phyloP scores from a whole-genome alignment of 2,113 vertebrate species.

The Leptocoma aspasia region DNA sequence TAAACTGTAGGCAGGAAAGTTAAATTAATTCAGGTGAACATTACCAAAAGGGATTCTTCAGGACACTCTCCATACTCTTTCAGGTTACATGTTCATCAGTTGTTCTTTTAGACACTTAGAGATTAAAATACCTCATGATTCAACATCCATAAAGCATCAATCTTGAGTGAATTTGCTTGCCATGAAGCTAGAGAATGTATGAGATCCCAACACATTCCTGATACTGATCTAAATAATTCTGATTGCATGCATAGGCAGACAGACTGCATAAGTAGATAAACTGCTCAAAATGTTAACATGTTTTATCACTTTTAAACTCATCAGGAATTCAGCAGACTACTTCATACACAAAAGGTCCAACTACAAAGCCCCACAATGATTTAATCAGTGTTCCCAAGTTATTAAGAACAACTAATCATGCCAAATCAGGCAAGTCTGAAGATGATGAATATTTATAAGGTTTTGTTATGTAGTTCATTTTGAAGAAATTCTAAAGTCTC shows the following conservation, averaged over 20 bases:
- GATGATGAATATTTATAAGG: constrained; percentile 30
- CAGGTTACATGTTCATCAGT: neutral
- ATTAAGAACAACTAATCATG: constrained; percentile 21
- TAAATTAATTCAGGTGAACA: neutral
- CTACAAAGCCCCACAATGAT: constrained; percentile 13
- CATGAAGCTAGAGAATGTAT: neutral
- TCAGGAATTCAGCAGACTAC: neutral
- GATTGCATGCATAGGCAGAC: neutral
- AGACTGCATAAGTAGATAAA: constrained; percentile 13
- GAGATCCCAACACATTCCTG: neutral
- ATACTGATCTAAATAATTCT: constrained; percentile 38
- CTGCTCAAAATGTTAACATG: neutral
- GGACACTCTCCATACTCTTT: neutral
- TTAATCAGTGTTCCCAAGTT: constrained; percentile 26
- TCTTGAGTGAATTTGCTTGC: neutral
- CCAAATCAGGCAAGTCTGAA: neutral
- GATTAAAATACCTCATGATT: neutral
- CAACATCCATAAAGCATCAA: neutral
- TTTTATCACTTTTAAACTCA: constrained; percentile 22
- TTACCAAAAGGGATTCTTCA: neutral
- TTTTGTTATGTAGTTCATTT: neutral
- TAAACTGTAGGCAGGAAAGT: neutral
- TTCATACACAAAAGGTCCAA: constrained; percentile 12
- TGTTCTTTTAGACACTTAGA: neutral
- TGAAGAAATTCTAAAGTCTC: neutral